Conservation (phyloP, 2,797 vertebrate genomes). For the Gymnodraco acuticeps region DNA sequence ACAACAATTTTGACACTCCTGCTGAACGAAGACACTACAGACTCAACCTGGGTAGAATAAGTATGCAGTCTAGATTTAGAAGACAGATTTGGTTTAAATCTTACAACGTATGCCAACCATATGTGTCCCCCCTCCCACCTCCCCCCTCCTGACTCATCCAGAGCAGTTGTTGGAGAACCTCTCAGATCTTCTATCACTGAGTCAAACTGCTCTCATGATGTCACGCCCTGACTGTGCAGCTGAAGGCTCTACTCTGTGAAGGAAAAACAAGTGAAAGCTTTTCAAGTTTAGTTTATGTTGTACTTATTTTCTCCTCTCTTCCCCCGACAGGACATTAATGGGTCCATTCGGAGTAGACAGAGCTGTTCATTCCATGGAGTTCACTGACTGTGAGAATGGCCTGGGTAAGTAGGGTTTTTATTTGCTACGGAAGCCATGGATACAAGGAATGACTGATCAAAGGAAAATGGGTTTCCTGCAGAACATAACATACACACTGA, state of each 20-base stretch:
- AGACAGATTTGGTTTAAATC: background rate
- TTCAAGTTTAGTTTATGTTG: background rate
- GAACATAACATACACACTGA: too few species aligned
- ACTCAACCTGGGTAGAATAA: background rate
- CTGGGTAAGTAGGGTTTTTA: slow-evolving; percentile 82
- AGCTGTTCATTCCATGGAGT: slow-evolving; percentile 89
- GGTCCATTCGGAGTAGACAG: slow-evolving; percentile 92
- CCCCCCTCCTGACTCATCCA: too few species aligned
- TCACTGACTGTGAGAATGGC: slow-evolving; percentile 91
- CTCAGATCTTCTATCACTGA: background rate
- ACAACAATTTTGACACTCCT: too few species aligned
- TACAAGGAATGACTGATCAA: background rate
- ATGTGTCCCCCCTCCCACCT: too few species aligned
- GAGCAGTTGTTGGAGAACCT: background rate
- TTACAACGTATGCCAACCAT: background rate
- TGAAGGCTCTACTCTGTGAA: background rate
- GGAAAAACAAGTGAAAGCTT: background rate
- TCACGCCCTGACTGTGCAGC: background rate
- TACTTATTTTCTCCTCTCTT: slow-evolving; percentile 1
- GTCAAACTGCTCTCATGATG: background rate
- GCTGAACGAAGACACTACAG: background rate
- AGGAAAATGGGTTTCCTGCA: background rate
- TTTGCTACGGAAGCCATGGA: background rate
- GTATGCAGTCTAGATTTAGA: background rate
- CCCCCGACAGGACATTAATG: slow-evolving; percentile 90